Base-by-base conservation (phyloP, 1,140 invertebrate genomes). In the Brachionus rotundiformis region DNA sequence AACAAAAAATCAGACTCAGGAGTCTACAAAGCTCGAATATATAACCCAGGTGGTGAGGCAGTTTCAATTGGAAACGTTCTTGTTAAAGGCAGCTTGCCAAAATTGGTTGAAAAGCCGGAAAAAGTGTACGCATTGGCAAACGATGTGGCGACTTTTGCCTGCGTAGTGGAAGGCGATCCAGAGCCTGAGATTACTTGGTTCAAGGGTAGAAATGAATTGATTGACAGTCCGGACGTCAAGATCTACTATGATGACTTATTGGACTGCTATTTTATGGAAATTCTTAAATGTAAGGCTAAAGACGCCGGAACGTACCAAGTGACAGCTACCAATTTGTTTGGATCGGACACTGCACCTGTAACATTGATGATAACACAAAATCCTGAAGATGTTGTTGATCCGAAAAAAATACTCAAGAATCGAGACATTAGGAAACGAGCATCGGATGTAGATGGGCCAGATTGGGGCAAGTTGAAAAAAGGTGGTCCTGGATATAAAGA, bases 171-270 rank as follows among this genome's bases (percentile, higher is more conserved):
- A 68, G 88, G 88, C 16, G 83, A 85, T 5, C 88, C 88, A 39
- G 71, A 83, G 49, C 88, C 88, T 39, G 83, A 85, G 16, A 94
- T 94, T 2, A 93, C 92, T 85, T 96, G 94, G 94, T 47, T 39
- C 23, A 82, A 71, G 49, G 81, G 63, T 8, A 47, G 54, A 65
- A 71, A 41, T 25, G 33, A 65, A 44, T 25, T 81, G 10, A 19
- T 6, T 11, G 47, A 11, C 23, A 65, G 6, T 10, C 16, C n/a
- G 4, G 36, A 81, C 2, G 41, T 85, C 82, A 85, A 84, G 44
- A 83, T 87, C 6, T 86, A 83, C 82, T 84, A 85, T 61, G 87
- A 88, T 79, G 85, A 87, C 23, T 83, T 82, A 7, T 86, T 85
- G 3, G 84, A 84, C 23, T 84, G 86, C 81, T 79, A 88, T 76